Conservation (phyloP, 2,888 invertebrate genomes). For the Nebria salina region DNA sequence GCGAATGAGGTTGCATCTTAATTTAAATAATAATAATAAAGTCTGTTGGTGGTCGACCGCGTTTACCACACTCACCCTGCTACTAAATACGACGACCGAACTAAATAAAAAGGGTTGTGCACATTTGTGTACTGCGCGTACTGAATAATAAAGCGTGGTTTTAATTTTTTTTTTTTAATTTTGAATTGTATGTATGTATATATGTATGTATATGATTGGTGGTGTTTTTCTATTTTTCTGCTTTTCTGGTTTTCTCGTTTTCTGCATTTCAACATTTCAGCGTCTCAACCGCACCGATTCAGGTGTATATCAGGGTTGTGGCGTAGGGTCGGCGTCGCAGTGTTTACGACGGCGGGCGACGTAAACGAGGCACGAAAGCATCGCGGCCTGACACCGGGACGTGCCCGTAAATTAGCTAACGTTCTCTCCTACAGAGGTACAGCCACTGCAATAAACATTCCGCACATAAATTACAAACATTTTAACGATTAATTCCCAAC, state of each 20-base stretch:
- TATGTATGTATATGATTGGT: not conserved
- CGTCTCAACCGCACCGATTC: no score
- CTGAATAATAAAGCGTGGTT: not conserved
- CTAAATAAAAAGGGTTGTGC: not conserved
- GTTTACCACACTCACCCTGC: not conserved
- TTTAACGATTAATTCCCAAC: slow-evolving; percentile 52
- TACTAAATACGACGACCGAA: not conserved
- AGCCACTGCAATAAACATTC: slow-evolving; percentile 62
- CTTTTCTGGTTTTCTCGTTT: no score
- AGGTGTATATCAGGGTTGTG: no score
- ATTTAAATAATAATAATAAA: slow-evolving; percentile 27
- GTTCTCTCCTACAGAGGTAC: slow-evolving; percentile 21
- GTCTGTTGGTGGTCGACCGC: slow-evolving; percentile 11
- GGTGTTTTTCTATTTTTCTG: no score
- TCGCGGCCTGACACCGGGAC: slow-evolving; percentile 59
- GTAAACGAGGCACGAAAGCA: slow-evolving; percentile 16
- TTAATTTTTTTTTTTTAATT: no score
- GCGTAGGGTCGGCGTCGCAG: not conserved
- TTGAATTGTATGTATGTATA: not conserved
- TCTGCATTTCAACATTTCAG: no score
- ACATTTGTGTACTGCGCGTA: not conserved
- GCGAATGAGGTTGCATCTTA: slow-evolving; percentile 30
- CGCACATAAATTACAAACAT: slow-evolving; percentile 65
- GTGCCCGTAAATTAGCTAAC: slow-evolving; percentile 62
- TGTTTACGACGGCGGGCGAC: slow-evolving; percentile 4